Percentiles rank a stretch among this genome's conserved stretches.
Evolutionary conservation across 2,113 vertebrate species (phyloP).

Genomic region (Echinops telfairi): DNA sequence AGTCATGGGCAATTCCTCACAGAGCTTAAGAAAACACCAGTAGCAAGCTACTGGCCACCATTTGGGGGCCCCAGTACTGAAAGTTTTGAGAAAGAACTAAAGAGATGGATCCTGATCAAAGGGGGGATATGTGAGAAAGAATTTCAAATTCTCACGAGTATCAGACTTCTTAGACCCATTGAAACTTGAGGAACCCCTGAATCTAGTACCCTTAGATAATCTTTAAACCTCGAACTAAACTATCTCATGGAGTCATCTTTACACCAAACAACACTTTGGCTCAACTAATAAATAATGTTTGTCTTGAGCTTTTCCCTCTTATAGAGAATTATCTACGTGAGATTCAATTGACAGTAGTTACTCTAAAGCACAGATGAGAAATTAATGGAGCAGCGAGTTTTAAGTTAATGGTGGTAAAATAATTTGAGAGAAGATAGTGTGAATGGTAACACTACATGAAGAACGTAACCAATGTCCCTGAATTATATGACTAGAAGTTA

Average conservation of each 20-base stretch:
- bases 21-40: too few relatives aligned
- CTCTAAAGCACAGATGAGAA: not conserved
- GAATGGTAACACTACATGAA: not conserved
- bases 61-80: not conserved
- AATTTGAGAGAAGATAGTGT: not conserved
- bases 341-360: not conserved
- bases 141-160: not conserved
- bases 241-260: not conserved
- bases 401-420: not conserved
- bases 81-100: not conserved
- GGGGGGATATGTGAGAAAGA: not conserved
- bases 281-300: not conserved
- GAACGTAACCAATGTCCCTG: not conserved
- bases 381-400: not conserved
- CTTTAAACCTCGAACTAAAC: not conserved
- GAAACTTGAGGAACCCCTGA: not conserved
- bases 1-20: too few relatives aligned
- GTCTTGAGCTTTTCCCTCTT: not conserved
- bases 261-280: not conserved
- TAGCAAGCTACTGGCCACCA: too few relatives aligned
- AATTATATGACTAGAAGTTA: not conserved
- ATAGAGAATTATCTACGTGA: not conserved
- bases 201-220: not conserved
- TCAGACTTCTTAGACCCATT: not conserved
- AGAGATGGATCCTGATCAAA: not conserved